Evolutionary conservation across 2,797 vertebrate species (phyloP).

Genomic region (Rhabdophis nuchalis): DNA sequence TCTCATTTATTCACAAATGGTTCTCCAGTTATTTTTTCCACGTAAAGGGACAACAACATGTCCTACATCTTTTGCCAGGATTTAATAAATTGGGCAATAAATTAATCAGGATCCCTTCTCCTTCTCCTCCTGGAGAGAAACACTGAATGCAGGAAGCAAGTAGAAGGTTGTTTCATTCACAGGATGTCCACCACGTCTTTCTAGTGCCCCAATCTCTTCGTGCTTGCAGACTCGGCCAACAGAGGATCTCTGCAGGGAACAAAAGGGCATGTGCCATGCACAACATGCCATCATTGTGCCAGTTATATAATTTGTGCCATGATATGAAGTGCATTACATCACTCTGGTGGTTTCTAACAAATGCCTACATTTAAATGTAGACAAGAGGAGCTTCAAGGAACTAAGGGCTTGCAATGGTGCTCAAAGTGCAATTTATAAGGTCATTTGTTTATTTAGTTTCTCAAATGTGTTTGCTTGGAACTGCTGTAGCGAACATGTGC

Average conservation of each 20-base stretch:
- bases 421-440: background rate
- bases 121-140: background rate
- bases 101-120: background rate
- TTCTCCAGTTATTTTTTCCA: background rate
- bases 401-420: background rate
- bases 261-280: background rate
- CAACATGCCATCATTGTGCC: background rate
- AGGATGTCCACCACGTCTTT: background rate
- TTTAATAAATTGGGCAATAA: background rate
- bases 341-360: background rate
- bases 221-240: background rate
- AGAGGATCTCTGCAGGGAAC: background rate
- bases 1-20: background rate
- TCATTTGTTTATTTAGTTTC: background rate
- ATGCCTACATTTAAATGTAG: background rate
- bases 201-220: background rate
- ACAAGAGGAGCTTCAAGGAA: background rate
- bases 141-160: background rate
- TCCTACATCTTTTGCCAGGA: background rate
- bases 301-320: background rate
- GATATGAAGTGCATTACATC: background rate
- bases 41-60: background rate
- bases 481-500: background rate
- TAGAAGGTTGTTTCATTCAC: background rate
- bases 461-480: background rate